Evolutionary conservation across 2,113 vertebrate species (phyloP).

Genomic region (Ctenodactylus gundi): DNA sequence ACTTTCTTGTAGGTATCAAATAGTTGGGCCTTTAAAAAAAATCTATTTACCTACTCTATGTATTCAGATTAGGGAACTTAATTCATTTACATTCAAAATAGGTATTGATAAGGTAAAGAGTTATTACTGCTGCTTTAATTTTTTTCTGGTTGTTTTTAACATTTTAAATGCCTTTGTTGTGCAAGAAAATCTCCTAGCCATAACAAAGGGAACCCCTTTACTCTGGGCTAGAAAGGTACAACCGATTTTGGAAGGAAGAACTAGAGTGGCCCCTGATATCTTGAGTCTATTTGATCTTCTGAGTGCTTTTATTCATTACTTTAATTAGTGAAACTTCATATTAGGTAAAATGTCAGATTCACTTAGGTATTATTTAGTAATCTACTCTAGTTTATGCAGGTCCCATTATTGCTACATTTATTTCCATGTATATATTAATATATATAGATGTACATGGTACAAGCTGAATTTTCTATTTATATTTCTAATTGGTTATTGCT

Average conservation of each 20-base stretch:
- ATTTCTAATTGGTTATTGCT: background rate
- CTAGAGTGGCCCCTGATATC: background rate
- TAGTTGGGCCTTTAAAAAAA: no score
- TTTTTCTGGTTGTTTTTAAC: no score
- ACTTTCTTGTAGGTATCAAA: background rate
- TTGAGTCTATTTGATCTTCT: background rate
- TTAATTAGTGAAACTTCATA: background rate
- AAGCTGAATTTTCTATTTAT: background rate
- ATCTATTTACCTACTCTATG: background rate
- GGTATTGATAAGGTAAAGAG: background rate
- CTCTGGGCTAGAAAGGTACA: background rate
- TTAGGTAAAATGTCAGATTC: background rate
- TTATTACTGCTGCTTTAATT: background rate
- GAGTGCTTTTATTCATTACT: background rate
- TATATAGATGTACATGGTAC: background rate
- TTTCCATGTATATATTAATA: background rate
- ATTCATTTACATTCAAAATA: background rate
- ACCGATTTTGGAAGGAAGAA: background rate
- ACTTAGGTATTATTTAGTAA: background rate
- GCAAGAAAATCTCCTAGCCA: background rate
- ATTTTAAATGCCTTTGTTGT: background rate
- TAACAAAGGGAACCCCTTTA: no score
- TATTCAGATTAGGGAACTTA: background rate
- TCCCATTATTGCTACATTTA: background rate
- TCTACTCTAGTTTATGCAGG: background rate